Evolutionary conservation across 2,888 invertebrate genomes (phyloP).

Genomic region (Chrysomela aeneicollis): DNA sequence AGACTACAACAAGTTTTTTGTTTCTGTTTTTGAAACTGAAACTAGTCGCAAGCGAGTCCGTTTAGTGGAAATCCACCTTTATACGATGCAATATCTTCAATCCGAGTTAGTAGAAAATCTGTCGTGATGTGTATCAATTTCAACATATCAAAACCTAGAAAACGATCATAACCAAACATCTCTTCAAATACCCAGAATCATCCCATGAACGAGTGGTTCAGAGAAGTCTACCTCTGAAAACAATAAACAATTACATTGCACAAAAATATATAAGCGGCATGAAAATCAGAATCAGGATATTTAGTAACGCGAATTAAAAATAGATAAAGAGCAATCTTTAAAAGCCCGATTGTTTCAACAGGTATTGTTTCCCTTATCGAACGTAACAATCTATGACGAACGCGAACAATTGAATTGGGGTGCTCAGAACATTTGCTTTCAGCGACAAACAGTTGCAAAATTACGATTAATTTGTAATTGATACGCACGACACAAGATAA

Average conservation of each 20-base stretch:
- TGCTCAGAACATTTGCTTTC: slow-evolving; percentile 17
- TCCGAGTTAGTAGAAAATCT: not conserved
- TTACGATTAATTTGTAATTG: slow-evolving; percentile 37
- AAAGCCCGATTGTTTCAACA: slow-evolving; percentile 46
- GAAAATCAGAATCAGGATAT: slow-evolving; percentile 49
- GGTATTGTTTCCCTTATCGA: slow-evolving; percentile 38
- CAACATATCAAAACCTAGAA: slow-evolving; percentile 20
- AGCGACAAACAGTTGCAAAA: slow-evolving; percentile 31
- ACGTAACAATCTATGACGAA: slow-evolving; percentile 11
- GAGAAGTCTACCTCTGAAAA: slow-evolving; percentile 37
- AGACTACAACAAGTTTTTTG: too few species aligned
- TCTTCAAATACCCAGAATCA: slow-evolving; percentile 35
- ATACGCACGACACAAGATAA: slow-evolving; percentile 30
- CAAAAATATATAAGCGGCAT: slow-evolving; percentile 42
- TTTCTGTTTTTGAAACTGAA: too few species aligned
- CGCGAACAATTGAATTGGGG: slow-evolving; percentile 17
- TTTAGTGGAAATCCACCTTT: too few species aligned
- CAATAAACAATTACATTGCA: slow-evolving; percentile 48
- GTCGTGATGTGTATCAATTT: slow-evolving; percentile 27
- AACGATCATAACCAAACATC: slow-evolving; percentile 28
- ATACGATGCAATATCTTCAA: not conserved
- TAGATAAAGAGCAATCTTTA: slow-evolving; percentile 45
- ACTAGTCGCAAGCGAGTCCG: too few species aligned
- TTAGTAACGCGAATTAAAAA: slow-evolving; percentile 54
- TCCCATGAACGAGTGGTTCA: slow-evolving; percentile 42